Evolutionary conservation across 2,888 invertebrate species (phyloP).

Genomic region (Lasioglossum leucozonium): DNA sequence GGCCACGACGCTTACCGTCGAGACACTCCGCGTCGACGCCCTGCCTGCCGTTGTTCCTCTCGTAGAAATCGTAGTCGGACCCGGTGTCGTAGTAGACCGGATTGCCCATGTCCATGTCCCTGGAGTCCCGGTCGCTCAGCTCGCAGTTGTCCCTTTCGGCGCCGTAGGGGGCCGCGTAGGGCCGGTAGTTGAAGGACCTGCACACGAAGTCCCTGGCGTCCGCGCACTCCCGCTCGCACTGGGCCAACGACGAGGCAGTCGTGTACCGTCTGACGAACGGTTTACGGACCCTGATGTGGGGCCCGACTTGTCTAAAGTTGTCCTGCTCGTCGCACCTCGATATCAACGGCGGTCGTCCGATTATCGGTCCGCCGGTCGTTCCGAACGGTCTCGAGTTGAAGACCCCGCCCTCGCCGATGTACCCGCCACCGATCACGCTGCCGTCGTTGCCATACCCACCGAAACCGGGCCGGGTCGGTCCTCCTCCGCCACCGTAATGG

Average conservation of each 20-base stretch:
- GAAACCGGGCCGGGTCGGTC: conserved; percentile 75
- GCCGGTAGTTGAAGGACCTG: conserved; percentile 94
- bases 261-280: conserved; percentile 91
- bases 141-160: conserved; percentile 94
- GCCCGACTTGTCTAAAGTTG: conserved; percentile 93
- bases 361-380: conserved; percentile 82
- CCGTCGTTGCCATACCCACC: conserved; percentile 78
- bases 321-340: conserved; percentile 93
- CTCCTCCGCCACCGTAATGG: conserved; percentile 67
- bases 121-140: conserved; percentile 93
- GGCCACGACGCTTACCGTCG: conserved; percentile 88
- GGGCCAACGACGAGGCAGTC: conserved; percentile 90
- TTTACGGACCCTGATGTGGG: conserved; percentile 91
- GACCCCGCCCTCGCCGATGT: conserved; percentile 81
- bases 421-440: conserved; percentile 80
- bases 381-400: conserved; percentile 80
- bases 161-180: conserved; percentile 87
- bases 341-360: conserved; percentile 83
- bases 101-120: conserved; percentile 93
- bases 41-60: conserved; percentile 90
- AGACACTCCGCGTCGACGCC: conserved; percentile 91
- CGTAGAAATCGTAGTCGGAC: conserved; percentile 94
- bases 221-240: conserved; percentile 94
- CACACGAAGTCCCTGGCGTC: conserved; percentile 94
- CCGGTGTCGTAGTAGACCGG: conserved; percentile 93